phyloP scores from a whole-genome alignment of 92 coral and sea anemone species.

The Zoanthus sociatus region DNA sequence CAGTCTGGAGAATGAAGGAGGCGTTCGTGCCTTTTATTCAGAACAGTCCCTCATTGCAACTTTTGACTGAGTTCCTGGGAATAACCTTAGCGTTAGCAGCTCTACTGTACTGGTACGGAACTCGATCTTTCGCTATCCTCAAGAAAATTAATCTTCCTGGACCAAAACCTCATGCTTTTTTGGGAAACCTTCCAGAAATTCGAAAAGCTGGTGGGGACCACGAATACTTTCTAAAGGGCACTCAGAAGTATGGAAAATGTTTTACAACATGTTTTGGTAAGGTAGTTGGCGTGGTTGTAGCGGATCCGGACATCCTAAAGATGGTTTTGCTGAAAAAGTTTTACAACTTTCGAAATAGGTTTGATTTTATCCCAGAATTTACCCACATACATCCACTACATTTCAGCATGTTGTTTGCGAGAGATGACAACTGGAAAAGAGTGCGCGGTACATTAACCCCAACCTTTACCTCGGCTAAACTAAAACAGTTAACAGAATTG shows the following conservation, averaged over 20 bases:
- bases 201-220: neutral
- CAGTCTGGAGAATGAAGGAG: no score
- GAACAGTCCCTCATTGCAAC: no score
- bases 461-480: neutral
- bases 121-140: no score
- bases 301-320: conserved; percentile 2
- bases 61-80: no score
- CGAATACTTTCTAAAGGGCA: neutral
- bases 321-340: neutral
- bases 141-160: no score
- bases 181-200: neutral
- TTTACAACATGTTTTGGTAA: no score
- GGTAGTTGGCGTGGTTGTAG: neutral
- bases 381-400: neutral
- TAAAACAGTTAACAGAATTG: conserved; percentile 1
- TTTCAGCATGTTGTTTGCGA: neutral
- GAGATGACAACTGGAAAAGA: conserved; percentile 20
- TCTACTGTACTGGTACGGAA: no score
- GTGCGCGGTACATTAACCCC: conserved; percentile 15
- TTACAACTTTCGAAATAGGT: neutral
- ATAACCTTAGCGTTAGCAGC: no score
- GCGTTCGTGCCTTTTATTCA: no score
- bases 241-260: no score
- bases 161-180: neutral
- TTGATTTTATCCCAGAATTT: neutral